Percentiles rank a stretch among this genome's conserved stretches.
These are phyloP conservation scores for Epinotia nisella DNA, from an alignment of 2,888 invertebrate species.

Conservation along the genomic window DNA sequence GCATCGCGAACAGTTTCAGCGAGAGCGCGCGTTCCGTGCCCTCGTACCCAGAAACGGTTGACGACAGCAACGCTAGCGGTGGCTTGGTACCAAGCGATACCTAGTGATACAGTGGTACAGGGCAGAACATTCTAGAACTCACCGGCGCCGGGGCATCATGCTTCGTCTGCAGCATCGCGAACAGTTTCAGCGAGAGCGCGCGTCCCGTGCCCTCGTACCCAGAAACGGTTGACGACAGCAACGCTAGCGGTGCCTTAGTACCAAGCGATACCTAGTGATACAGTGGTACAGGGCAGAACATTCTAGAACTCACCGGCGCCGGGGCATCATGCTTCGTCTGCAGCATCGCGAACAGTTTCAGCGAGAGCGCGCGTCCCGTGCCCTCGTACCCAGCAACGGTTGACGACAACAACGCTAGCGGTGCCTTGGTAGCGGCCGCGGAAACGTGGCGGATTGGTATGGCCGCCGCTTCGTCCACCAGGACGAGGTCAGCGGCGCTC, in stretches of 20 bases:
- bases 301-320: slow-evolving; percentile 78
- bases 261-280: neutral
- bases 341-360: slow-evolving; percentile 97
- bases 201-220: slow-evolving; percentile 99
- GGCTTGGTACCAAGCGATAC: slow-evolving; percentile 82
- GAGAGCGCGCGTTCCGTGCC: slow-evolving; percentile 91
- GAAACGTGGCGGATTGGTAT: slow-evolving; percentile 97
- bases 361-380: slow-evolving; percentile 97
- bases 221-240: slow-evolving; percentile 98
- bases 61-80: slow-evolving; percentile 97
- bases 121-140: neutral
- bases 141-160: neutral
- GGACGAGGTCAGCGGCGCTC: slow-evolving; percentile 96
- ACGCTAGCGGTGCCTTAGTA: slow-evolving; percentile 93
- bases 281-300: slow-evolving; percentile 3
- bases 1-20: neutral
- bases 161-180: slow-evolving; percentile 6
- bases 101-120: neutral
- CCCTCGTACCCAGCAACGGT: slow-evolving; percentile 99
- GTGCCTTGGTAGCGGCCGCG: slow-evolving; percentile 93
- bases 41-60: slow-evolving; percentile 99
- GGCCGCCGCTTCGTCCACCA: slow-evolving; percentile 99
- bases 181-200: neutral
- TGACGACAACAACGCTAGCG: slow-evolving; percentile 97
- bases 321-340: slow-evolving; percentile 86